phyloP scores from a whole-genome alignment of 2,113 vertebrate genomes.

The Onychostoma macrolepis region DNA sequence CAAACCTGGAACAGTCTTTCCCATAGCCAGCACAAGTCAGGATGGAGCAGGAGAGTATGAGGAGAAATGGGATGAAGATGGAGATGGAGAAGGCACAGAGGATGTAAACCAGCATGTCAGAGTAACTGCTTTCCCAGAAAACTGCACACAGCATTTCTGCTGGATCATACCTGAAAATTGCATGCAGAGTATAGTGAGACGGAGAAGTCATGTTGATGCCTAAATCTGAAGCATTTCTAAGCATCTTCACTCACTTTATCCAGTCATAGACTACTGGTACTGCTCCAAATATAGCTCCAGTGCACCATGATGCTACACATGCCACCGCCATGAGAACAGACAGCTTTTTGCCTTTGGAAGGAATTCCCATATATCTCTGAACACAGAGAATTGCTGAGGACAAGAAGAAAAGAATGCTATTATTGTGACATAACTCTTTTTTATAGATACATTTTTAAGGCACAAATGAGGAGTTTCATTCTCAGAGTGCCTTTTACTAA shows the following conservation, averaged over 20 bases:
- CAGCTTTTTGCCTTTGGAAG: constrained; percentile 45
- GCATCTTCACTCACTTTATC: constrained; percentile 66
- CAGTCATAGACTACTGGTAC: constrained; percentile 73
- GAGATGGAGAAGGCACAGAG: constrained; percentile 70
- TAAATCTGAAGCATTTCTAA: neutral
- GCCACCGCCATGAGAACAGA: constrained; percentile 59
- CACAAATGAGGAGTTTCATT: neutral
- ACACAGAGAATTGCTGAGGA: constrained; percentile 70
- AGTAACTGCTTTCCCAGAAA: constrained; percentile 76
- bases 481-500: neutral
- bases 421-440: neutral
- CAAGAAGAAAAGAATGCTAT: neutral
- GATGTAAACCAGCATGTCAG: constrained; percentile 77
- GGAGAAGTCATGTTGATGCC: neutral
- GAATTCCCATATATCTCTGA: constrained; percentile 61
- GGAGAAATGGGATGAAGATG: constrained; percentile 67
- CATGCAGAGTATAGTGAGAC: neutral
- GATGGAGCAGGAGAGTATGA: constrained; percentile 68
- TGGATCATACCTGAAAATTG: constrained; percentile 69
- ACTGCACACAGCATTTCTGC: constrained; percentile 78
- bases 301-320: constrained; percentile 70
- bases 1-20: constrained; percentile 62
- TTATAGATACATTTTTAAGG: neutral
- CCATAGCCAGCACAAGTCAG: constrained; percentile 49
- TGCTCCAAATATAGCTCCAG: constrained; percentile 71